These are phyloP conservation scores for Lophochroa leadbeateri DNA, from an alignment of 2,113 vertebrate species.

Conservation along the genomic window DNA sequence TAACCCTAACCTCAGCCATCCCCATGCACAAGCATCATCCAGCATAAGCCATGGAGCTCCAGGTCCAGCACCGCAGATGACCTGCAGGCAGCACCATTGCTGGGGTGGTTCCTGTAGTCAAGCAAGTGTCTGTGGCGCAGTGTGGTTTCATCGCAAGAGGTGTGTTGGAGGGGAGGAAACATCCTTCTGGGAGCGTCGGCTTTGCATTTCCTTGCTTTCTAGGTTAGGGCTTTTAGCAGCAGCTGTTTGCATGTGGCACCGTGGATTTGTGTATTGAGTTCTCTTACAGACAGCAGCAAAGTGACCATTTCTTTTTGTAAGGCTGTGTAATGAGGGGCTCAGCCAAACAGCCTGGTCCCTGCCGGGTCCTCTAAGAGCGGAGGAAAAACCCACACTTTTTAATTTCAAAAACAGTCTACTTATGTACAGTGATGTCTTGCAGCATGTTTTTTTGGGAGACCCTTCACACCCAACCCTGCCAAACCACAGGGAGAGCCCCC, in stretches of 20 bases:
- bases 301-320: not conserved
- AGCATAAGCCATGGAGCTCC: rapidly evolving
- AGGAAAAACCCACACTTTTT: not conserved
- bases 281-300: not conserved
- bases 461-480: not conserved
- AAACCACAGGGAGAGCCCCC: not conserved
- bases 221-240: not conserved
- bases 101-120: rapidly evolving
- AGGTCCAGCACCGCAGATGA: not conserved
- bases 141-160: not conserved
- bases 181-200: not conserved
- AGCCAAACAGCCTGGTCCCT: not conserved
- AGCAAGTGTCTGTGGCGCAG: rapidly evolving
- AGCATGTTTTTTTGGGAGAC: not conserved
- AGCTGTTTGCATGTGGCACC: rapidly evolving
- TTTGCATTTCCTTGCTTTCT: not conserved
- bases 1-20: not conserved
- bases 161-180: not conserved
- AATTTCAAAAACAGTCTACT: not conserved
- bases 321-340: not conserved
- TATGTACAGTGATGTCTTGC: not conserved
- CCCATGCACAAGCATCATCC: rapidly evolving
- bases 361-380: not conserved
- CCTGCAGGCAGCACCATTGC: not conserved
- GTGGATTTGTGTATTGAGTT: not conserved